Evolutionary conservation across 2,797 vertebrate genomes (phyloP), one percentile per base, ranked within the genome.

Genomic region (Coranthus polyacanthus): DNA sequence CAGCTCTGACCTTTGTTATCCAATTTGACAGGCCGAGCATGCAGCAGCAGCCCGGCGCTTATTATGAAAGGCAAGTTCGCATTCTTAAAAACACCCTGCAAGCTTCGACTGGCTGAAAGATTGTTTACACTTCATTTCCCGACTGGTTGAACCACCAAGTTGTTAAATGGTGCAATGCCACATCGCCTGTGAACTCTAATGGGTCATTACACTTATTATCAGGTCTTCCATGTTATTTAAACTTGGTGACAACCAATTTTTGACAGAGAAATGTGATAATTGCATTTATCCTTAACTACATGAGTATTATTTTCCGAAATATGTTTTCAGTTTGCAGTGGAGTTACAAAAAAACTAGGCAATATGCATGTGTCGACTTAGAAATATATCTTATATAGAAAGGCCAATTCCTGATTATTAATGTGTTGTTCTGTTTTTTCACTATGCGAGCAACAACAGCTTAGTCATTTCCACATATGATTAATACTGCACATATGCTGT

Each of bases 1-100:
- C 68, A 63, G 49, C 39, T 41, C 54, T 79, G 68, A 73, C 75
- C 71, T 75, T 80, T 64, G 60, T 47, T 52, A 26, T 47, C 45
- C 65, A 71, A 51, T 73, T 41, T 72, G 67, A 70, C 68, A 73
- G 36, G 51, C 58, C 52, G 68, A 20, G 20, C 54, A 64, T 76
- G 60, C 60, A 38, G 53, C 3, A 12, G 45, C 55, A 64, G 41
- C 45, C 12, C 21, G 15, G 49, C 4, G 42, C 64, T 76, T 62
- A 52, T 76, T 79, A 72, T 59, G 41, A 38, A 44, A 70, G 53
- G 52, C 45, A 22, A 52, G 65, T 69, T 69, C 46, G 45, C 66
- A 61, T 70, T 68, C 58, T 44, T 43, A 18, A 38, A 38, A 58
- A 68, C 38, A 26, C 15, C 43, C 44, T 15, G 29, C 57, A 16